Evolutionary conservation across 2,888 invertebrate genomes (phyloP).

Genomic region (Cataglyphis cursor): DNA sequence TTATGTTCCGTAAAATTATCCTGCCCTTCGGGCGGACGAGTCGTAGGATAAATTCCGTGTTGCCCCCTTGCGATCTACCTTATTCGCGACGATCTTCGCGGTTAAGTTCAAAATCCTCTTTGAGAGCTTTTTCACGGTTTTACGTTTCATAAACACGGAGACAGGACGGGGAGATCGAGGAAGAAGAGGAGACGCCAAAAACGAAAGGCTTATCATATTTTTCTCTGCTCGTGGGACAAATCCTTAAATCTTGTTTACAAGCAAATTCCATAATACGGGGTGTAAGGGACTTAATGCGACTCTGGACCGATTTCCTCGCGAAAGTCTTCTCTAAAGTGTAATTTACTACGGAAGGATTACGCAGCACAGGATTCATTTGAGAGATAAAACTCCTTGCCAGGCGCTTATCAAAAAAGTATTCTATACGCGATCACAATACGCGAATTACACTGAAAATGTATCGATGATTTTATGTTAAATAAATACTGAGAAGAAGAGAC

Average conservation of each 20-base stretch:
- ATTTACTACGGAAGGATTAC: slow-evolving; percentile 85
- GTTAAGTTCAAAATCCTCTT: slow-evolving; percentile 84
- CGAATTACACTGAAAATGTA: slow-evolving; percentile 70
- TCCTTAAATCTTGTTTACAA: slow-evolving; percentile 85
- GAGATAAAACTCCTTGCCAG: slow-evolving; percentile 64
- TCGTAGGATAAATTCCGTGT: slow-evolving; percentile 25
- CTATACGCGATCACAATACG: slow-evolving; percentile 71
- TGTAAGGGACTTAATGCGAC: slow-evolving; percentile 79
- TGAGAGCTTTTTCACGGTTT: slow-evolving; percentile 86
- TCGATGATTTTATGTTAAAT: not conserved
- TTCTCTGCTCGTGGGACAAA: slow-evolving; percentile 79
- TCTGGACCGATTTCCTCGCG: slow-evolving; percentile 75
- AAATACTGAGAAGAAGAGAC: not conserved
- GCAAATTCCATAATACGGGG: slow-evolving; percentile 81
- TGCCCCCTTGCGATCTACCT: slow-evolving; percentile 21
- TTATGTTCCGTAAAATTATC: slow-evolving; percentile 82
- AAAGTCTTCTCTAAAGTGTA: slow-evolving; percentile 81
- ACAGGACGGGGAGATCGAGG: slow-evolving; percentile 20
- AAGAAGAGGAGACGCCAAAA: slow-evolving; percentile 55
- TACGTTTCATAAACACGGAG: slow-evolving; percentile 85
- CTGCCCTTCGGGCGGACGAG: slow-evolving; percentile 56
- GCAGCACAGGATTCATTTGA: slow-evolving; percentile 62
- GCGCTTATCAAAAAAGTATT: slow-evolving; percentile 69
- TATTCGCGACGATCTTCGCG: slow-evolving; percentile 61
- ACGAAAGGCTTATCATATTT: slow-evolving; percentile 80